Evolutionary conservation across 2,113 vertebrate genomes (phyloP).

Genomic region (Cervus canadensis): DNA sequence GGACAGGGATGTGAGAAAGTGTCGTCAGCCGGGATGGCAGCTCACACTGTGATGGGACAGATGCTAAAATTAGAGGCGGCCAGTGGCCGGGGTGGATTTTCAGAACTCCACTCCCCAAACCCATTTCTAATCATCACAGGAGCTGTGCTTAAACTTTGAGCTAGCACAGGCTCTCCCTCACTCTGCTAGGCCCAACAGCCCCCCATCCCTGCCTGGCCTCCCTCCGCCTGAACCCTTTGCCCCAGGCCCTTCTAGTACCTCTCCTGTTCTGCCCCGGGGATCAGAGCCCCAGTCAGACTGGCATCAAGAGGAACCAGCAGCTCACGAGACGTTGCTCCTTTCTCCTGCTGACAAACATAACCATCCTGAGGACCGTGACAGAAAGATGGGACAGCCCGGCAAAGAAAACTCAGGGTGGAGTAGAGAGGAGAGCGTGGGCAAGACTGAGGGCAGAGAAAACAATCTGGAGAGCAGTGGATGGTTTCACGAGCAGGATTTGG

Average conservation of each 20-base stretch:
- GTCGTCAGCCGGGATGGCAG: neutral
- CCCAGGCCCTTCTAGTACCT: neutral
- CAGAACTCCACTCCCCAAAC: neutral
- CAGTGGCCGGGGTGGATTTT: neutral
- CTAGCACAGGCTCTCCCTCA: neutral
- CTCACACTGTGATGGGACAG: neutral
- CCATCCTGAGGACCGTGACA: neutral
- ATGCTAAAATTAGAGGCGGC: neutral
- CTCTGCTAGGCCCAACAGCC: neutral
- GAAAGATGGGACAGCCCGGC: neutral
- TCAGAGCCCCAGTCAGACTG: neutral
- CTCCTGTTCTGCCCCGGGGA: neutral
- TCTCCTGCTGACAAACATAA: conserved; percentile 10
- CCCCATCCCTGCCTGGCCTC: neutral
- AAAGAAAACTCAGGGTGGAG: neutral
- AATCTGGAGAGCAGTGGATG: neutral
- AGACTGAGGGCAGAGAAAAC: neutral
- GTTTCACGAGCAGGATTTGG: neutral
- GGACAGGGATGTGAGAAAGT: neutral
- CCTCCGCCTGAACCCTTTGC: neutral
- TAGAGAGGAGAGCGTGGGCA: neutral
- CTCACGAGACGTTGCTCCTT: neutral
- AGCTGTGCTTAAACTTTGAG: neutral
- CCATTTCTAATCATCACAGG: neutral
- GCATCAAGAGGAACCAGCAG: neutral